Percentiles rank a stretch among this genome's conserved stretches.
Conservation (phyloP, 2,888 invertebrate genomes). For the Sminthurides aquaticus region DNA sequence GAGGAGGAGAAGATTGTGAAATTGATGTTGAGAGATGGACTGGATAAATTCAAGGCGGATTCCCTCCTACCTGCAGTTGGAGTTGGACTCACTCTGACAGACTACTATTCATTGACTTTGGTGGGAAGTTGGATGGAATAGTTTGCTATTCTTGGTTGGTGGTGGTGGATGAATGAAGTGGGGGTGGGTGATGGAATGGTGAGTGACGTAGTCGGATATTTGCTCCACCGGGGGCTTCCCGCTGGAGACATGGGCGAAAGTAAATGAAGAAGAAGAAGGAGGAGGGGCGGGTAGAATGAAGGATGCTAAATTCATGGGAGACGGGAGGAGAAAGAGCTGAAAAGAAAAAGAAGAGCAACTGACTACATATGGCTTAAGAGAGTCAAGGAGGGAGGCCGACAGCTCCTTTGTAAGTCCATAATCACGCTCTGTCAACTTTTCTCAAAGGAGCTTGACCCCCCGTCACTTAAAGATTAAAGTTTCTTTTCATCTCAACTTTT, state of each 20-base stretch:
- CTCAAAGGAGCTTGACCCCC: constrained; percentile 30
- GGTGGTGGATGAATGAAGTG: background rate
- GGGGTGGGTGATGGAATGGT: background rate
- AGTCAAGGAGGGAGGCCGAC: constrained; percentile 29
- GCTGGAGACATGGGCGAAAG: background rate
- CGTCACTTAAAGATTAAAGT: constrained; percentile 28
- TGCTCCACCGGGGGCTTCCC: background rate
- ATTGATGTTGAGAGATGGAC: no score
- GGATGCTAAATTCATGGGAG: background rate
- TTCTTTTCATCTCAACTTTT: constrained; percentile 25
- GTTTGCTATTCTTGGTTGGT: background rate
- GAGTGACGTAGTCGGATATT: background rate
- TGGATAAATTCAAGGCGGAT: background rate
- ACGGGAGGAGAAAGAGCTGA: constrained; percentile 5
- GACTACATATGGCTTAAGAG: background rate
- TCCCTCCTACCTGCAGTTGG: background rate
- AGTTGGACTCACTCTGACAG: background rate
- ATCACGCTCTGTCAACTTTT: constrained; percentile 33
- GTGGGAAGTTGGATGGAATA: background rate
- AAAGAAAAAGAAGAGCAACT: constrained; percentile 10
- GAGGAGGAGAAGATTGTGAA: no score
- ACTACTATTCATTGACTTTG: background rate
- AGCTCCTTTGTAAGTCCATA: constrained; percentile 32
- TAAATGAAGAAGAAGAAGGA: background rate
- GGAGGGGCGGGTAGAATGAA: background rate